A percentile compares a stretch with the other conserved stretches of the same genome.
phyloP scores from a whole-genome alignment of 2,888 invertebrate genomes.

The Lepidochitona cinerea region DNA sequence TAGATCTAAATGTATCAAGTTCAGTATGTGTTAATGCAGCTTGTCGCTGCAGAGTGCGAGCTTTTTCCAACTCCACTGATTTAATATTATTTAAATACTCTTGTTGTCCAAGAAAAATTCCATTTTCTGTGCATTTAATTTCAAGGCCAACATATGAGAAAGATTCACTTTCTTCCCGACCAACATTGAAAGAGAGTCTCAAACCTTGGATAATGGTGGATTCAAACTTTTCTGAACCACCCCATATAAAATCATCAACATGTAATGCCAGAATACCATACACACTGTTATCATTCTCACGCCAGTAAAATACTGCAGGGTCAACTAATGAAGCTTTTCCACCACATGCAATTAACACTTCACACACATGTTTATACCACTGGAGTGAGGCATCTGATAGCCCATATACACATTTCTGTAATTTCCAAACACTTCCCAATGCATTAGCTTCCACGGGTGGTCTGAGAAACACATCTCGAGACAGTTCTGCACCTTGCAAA shows the following conservation, averaged over 20 bases:
- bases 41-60: background rate
- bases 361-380: background rate
- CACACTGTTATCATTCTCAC: background rate
- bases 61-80: background rate
- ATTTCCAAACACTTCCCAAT: background rate
- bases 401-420: background rate
- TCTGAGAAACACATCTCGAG: background rate
- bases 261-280: background rate
- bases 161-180: background rate
- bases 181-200: background rate
- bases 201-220: background rate
- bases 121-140: background rate
- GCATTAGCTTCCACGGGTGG: background rate
- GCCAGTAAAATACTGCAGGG: background rate
- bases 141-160: background rate
- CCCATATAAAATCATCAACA: background rate
- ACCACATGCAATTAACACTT: background rate
- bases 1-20: too few species aligned
- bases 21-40: background rate
- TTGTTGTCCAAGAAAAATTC: background rate
- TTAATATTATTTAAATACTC: background rate
- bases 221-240: background rate
- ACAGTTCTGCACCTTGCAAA: constrained; percentile 4
- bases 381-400: background rate
- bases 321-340: background rate